A percentile compares a stretch with the other conserved stretches of the same genome.
phyloP scores from a whole-genome alignment of 2,113 vertebrate species.

The Phocoena sinus region DNA sequence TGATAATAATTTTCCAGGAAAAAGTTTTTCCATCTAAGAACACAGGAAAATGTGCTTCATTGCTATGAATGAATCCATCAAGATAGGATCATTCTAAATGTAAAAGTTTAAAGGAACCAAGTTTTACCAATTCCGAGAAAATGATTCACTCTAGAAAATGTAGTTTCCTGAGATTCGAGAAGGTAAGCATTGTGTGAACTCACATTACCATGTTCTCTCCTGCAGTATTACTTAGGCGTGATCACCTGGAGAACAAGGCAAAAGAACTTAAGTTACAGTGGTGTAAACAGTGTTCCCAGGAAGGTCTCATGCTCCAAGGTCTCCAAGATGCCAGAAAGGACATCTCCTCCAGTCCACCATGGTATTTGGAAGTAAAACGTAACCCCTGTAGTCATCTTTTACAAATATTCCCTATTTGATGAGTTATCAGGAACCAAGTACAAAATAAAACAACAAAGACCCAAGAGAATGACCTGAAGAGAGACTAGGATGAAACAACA shows the following conservation, averaged over 20 bases:
- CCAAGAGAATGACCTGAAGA: not conserved
- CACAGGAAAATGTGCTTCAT: not conserved
- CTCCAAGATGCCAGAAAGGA: not conserved
- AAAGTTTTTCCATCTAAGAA: not conserved
- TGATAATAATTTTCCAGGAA: not conserved
- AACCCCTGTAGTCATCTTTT: not conserved
- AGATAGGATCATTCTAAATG: not conserved
- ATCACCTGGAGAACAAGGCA: not conserved
- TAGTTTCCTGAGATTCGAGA: not conserved
- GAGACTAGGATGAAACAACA: not conserved
- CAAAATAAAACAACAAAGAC: not conserved
- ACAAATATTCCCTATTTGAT: not conserved
- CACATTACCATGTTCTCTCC: not conserved
- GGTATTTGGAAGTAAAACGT: not conserved
- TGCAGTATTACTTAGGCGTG: too few species aligned
- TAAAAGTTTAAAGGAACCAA: not conserved
- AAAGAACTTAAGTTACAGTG: fast-evolving
- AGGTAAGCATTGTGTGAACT: not conserved
- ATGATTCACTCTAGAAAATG: not conserved
- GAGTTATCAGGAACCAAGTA: not conserved
- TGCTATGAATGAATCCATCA: not conserved
- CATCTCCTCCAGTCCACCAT: fast-evolving
- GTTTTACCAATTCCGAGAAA: not conserved
- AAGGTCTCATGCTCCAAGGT: not conserved
- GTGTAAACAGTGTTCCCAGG: not conserved